These are phyloP conservation scores for Phodopus roborovskii DNA, from an alignment of 2,113 vertebrate species.

Conservation along the genomic window DNA sequence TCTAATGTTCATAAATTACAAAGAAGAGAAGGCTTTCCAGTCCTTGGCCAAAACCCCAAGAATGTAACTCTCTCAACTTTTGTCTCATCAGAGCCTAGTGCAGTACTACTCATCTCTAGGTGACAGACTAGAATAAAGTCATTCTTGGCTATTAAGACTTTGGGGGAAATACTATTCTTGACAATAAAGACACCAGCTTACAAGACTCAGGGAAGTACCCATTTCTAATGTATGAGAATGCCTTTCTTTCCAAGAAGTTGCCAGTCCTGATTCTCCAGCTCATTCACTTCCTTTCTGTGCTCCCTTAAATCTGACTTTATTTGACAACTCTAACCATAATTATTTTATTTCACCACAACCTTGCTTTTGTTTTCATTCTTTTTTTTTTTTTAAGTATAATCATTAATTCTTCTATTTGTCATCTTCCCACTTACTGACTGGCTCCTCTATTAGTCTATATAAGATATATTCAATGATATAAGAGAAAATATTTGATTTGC, in stretches of 20 bases:
- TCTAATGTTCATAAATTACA: not conserved
- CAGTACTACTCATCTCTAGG: not conserved
- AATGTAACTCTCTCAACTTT: not conserved
- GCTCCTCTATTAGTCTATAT: not conserved
- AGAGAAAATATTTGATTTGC: not conserved
- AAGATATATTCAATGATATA: not conserved
- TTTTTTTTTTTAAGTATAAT: not conserved
- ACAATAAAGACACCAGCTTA: not conserved
- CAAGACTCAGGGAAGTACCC: not conserved
- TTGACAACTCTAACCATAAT: not conserved
- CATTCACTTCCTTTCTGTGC: not conserved
- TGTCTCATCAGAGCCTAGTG: not conserved
- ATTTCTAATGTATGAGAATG: not conserved
- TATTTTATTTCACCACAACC: not conserved
- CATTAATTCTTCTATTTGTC: conserved; percentile 7
- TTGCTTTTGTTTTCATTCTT: not conserved
- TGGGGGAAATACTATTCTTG: not conserved
- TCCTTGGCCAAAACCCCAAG: not conserved
- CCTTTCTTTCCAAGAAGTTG: not conserved
- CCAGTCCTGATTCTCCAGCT: not conserved
- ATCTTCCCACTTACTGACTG: not conserved
- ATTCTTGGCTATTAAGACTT: not conserved
- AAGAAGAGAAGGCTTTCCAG: not conserved
- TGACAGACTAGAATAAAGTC: not conserved
- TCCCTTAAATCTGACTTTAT: not conserved